phyloP scores from a whole-genome alignment of 2,797 vertebrate genomes.

The Chelonia mydas region DNA sequence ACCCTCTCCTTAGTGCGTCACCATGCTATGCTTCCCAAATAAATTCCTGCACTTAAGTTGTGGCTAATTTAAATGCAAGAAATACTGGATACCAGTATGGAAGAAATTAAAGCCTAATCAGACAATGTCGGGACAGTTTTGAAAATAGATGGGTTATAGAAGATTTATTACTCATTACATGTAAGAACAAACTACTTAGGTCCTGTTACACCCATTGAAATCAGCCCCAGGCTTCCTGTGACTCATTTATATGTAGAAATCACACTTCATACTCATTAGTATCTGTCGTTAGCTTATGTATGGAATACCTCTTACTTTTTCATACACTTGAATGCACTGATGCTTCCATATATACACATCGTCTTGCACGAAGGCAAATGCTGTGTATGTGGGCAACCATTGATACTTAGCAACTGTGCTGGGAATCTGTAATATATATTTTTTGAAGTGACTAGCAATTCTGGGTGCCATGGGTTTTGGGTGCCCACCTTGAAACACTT shows the following conservation, averaged over 20 bases:
- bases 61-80: background rate
- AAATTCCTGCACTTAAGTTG: background rate
- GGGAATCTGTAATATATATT: background rate
- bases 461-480: background rate
- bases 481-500: background rate
- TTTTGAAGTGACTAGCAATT: background rate
- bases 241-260: background rate
- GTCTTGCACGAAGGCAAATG: background rate
- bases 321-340: background rate
- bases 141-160: rapidly evolving
- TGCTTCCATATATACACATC: background rate
- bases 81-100: background rate
- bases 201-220: background rate
- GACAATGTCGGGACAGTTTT: rapidly evolving
- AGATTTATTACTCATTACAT: background rate
- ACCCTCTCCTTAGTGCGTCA: background rate
- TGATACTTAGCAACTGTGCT: background rate
- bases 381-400: background rate
- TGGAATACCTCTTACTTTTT: background rate
- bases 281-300: background rate
- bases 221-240: background rate
- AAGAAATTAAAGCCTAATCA: background rate
- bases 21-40: background rate
- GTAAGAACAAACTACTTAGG: background rate
- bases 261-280: background rate